Percentiles rank a stretch among this genome's conserved stretches.
Evolutionary conservation across 2,888 invertebrate species (phyloP).

Genomic region (Tupiocoris notatus): DNA sequence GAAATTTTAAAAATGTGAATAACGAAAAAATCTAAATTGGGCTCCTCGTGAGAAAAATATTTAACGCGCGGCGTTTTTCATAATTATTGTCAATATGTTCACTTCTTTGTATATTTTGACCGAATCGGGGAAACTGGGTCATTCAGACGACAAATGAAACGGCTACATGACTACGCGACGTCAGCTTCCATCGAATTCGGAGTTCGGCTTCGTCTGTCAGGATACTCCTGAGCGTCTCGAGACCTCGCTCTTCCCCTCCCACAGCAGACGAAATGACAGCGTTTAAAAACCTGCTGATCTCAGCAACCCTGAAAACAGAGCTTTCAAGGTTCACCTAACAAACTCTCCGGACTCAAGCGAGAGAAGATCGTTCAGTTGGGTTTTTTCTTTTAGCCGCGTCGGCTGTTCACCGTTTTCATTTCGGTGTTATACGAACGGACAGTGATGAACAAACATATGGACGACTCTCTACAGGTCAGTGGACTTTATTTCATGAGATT

Average conservation of each 20-base stretch:
- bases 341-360: slow-evolving; percentile 22
- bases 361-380: background rate
- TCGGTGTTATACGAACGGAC: background rate
- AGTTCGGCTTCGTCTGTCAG: background rate
- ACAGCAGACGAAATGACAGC: no score
- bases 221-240: background rate
- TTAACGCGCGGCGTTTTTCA: no score
- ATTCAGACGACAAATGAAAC: background rate
- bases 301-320: slow-evolving; percentile 40
- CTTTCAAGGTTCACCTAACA: slow-evolving; percentile 27
- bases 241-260: background rate
- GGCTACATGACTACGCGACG: background rate
- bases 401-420: slow-evolving; percentile 13
- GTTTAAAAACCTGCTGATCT: slow-evolving; percentile 26
- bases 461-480: slow-evolving; percentile 35
- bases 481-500: background rate
- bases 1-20: no score
- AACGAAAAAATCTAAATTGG: no score
- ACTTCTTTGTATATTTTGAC: no score
- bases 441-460: slow-evolving; percentile 28
- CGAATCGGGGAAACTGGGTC: background rate
- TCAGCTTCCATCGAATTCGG: background rate
- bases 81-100: no score
- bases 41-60: no score
- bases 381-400: slow-evolving; percentile 2